These are phyloP conservation scores for Drosophila trapezifrons DNA, from an alignment of 1,140 invertebrate genomes.

Conservation along the genomic window DNA sequence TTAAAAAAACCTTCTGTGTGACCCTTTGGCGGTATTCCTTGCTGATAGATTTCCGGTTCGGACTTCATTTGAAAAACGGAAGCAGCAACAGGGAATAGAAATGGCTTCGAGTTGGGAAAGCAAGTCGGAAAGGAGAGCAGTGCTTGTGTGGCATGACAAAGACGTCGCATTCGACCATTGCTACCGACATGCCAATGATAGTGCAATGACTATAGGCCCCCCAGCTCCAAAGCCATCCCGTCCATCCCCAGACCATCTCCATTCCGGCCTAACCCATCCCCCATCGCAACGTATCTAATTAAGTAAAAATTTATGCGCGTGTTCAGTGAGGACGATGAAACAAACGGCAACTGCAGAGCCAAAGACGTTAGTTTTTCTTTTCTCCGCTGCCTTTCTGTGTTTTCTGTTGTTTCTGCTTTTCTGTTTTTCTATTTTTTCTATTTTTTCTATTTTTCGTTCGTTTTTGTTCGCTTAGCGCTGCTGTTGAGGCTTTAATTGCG, in stretches of 20 bases:
- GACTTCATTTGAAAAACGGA: too few relatives aligned
- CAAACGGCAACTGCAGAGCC: constrained; percentile 68
- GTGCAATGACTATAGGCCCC: constrained; percentile 24
- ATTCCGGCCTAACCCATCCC: not conserved
- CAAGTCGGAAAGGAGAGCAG: too few relatives aligned
- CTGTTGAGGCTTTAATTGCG: constrained; percentile 71
- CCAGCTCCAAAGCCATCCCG: too few relatives aligned
- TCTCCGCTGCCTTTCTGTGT: constrained; percentile 27
- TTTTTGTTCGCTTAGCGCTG: constrained; percentile 33
- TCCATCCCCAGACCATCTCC: not conserved
- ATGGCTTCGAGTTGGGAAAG: too few relatives aligned
- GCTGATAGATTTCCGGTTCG: too few relatives aligned
- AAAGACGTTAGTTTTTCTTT: constrained; percentile 66
- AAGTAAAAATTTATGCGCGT: constrained; percentile 80
- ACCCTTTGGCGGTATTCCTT: too few relatives aligned
- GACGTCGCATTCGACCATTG: constrained; percentile 36
- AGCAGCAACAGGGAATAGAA: too few relatives aligned
- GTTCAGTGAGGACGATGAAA: constrained; percentile 79
- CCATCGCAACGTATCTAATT: constrained; percentile 63
- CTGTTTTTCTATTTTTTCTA: constrained; percentile 7
- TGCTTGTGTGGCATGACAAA: constrained; percentile 40
- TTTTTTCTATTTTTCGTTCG: constrained; percentile 9
- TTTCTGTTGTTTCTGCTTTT: constrained; percentile 17
- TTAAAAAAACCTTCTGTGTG: too few relatives aligned
- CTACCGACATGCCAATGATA: constrained; percentile 54